These are phyloP conservation scores for Scomber japonicus DNA, from an alignment of 2,113 vertebrate species.

Conservation along the genomic window DNA sequence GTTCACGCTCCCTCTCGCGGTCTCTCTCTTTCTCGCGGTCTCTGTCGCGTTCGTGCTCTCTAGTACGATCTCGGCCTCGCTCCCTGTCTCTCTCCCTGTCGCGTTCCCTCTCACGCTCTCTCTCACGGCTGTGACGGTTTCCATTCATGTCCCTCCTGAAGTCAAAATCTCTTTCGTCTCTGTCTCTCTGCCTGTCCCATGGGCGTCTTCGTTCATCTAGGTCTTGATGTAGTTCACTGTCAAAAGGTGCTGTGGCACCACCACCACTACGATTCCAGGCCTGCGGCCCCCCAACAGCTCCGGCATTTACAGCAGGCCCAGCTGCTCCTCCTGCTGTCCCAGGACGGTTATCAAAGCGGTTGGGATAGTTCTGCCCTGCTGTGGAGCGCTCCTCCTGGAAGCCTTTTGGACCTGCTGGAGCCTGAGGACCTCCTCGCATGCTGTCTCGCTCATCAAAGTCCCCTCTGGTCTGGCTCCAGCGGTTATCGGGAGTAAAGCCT, in stretches of 20 bases:
- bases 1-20: conserved; percentile 73
- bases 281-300: conserved; percentile 69
- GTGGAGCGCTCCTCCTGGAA: conserved; percentile 93
- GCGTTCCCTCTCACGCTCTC: conserved; percentile 81
- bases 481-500: conserved; percentile 92
- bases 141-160: conserved; percentile 96
- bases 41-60: conserved; percentile 82
- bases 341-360: conserved; percentile 91
- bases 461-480: conserved; percentile 92
- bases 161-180: conserved; percentile 97
- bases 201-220: conserved; percentile 95
- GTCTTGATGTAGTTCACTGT: conserved; percentile 93
- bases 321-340: conserved; percentile 79
- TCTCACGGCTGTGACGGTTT: conserved; percentile 90
- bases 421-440: conserved; percentile 84
- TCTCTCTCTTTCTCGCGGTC: conserved; percentile 77
- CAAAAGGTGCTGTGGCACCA: conserved; percentile 78
- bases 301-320: conserved; percentile 58
- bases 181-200: conserved; percentile 96
- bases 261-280: conserved; percentile 89
- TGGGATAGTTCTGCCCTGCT: conserved; percentile 86
- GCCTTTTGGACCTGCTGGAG: conserved; percentile 86
- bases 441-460: conserved; percentile 96
- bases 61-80: conserved; percentile 70
- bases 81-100: conserved; percentile 69